These are phyloP conservation scores for Papilio machaon DNA, from an alignment of 1,140 invertebrate species.

Conservation along the genomic window DNA sequence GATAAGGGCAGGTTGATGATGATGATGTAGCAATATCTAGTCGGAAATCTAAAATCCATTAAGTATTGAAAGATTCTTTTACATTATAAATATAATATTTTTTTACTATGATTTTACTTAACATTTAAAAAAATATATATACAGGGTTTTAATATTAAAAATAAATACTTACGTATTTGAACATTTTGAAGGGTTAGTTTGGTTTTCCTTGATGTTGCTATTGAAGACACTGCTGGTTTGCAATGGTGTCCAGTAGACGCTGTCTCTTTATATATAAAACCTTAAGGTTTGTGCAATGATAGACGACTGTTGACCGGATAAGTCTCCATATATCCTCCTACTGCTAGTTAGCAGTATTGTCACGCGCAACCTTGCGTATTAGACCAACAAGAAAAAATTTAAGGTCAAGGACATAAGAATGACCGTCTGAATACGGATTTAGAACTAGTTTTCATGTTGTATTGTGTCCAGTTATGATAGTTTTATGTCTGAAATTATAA, in stretches of 20 bases:
- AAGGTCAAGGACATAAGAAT: constrained; percentile 63
- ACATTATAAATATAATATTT: too few relatives aligned
- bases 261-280: constrained; percentile 65
- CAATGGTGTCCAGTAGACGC: constrained; percentile 53
- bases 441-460: constrained; percentile 18
- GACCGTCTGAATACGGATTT: constrained; percentile 30
- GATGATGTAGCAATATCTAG: too few relatives aligned
- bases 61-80: too few relatives aligned
- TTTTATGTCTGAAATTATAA: neutral
- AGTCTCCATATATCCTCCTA: constrained; percentile 64
- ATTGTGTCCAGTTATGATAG: neutral
- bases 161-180: constrained; percentile 75
- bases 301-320: constrained; percentile 59
- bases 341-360: constrained; percentile 56
- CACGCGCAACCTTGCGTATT: constrained; percentile 64
- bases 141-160: neutral
- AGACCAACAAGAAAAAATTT: constrained; percentile 51
- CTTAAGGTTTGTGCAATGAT: constrained; percentile 41
- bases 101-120: too few relatives aligned
- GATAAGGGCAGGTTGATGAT: too few relatives aligned
- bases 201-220: constrained; percentile 34
- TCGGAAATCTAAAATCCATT: too few relatives aligned
- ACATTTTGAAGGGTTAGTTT: constrained; percentile 65
- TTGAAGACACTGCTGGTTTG: constrained; percentile 39
- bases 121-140: too few relatives aligned